Evolutionary conservation across 1,140 invertebrate species (phyloP).

Genomic region (Drosophila mojavensis): DNA sequence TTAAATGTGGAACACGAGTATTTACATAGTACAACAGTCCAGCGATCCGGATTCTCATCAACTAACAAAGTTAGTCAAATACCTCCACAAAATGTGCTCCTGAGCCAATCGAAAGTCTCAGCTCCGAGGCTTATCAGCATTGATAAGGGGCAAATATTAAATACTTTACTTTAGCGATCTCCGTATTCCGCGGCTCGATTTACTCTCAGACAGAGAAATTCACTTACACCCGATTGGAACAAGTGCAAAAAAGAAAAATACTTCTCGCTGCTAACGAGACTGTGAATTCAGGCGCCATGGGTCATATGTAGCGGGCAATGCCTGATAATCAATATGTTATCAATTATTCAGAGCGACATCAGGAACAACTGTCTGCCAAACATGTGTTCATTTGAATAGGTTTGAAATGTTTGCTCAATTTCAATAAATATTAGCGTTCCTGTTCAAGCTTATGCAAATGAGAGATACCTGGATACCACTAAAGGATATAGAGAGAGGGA

Average conservation of each 20-base stretch:
- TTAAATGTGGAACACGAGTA: conserved; percentile 25
- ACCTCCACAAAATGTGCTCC: conserved; percentile 13
- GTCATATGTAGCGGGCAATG: conserved; percentile 58
- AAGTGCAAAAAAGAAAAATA: conserved; percentile 50
- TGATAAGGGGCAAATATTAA: conserved; percentile 25
- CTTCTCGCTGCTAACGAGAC: conserved; percentile 35
- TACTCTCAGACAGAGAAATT: conserved; percentile 5
- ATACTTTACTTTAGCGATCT: conserved; percentile 10
- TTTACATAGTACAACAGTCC: conserved; percentile 33
- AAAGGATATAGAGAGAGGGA: no score
- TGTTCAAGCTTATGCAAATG: conserved; percentile 2
- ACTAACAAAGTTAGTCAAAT: conserved; percentile 26
- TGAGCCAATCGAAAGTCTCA: conserved; percentile 1
- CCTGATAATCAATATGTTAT: conserved; percentile 47
- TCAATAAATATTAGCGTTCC: no score
- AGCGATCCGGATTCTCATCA: conserved; percentile 6
- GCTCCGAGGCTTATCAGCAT: conserved; percentile 23
- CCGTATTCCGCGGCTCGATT: conserved; percentile 13
- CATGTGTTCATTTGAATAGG: conserved; percentile 5
- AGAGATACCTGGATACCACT: no score
- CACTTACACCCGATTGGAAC: conserved; percentile 20
- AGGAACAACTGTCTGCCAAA: conserved; percentile 3
- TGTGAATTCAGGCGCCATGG: conserved; percentile 11
- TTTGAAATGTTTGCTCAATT: neutral
- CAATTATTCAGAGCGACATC: conserved; percentile 12